phyloP scores from a whole-genome alignment of 2,113 vertebrate species.

The Syrmaticus mikado region DNA sequence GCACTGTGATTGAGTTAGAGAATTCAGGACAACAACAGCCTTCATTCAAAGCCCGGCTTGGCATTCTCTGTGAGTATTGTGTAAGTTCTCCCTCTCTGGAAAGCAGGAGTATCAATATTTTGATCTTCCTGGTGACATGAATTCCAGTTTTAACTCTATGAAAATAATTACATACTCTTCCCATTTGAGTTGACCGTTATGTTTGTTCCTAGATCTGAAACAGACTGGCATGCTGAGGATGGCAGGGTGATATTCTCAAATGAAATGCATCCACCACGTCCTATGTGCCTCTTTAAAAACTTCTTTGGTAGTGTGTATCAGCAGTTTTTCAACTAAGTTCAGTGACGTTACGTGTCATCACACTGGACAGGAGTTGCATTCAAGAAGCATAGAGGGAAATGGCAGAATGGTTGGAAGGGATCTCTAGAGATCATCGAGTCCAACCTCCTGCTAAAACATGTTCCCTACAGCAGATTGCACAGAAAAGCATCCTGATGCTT shows the following conservation, averaged over 20 bases:
- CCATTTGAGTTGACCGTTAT: not conserved
- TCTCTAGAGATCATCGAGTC: no score
- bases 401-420: no score
- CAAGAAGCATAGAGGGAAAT: not conserved
- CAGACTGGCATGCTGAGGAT: not conserved
- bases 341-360: not conserved
- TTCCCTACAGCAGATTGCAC: no score
- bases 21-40: not conserved
- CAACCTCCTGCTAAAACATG: no score
- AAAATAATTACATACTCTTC: not conserved
- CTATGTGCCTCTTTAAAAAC: not conserved
- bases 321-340: not conserved
- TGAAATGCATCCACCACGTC: not conserved
- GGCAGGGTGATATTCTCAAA: not conserved
- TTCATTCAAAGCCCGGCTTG: constrained; percentile 2
- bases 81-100: not conserved
- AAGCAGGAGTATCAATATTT: not conserved
- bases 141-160: not conserved
- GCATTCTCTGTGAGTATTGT: rapidly evolving
- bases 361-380: not conserved
- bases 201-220: not conserved
- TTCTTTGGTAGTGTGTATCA: not conserved
- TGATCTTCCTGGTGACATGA: not conserved
- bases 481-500: no score
- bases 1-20: not conserved